These are phyloP conservation scores for Drosophila mimica DNA, from an alignment of 2,888 invertebrate species.

Conservation along the genomic window DNA sequence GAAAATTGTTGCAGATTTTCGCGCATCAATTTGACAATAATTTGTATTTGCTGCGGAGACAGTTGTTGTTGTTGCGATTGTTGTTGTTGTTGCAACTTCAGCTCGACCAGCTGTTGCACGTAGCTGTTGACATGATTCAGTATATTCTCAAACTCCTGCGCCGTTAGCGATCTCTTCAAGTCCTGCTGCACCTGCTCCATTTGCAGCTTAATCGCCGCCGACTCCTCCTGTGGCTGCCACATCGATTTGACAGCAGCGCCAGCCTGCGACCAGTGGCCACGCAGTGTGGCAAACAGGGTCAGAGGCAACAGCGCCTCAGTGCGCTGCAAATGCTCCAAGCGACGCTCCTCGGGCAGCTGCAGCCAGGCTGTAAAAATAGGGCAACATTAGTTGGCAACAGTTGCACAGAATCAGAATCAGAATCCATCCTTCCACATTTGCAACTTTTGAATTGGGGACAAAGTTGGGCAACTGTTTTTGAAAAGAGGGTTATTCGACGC, in stretches of 20 bases:
- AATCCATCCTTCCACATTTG: slow-evolving; percentile 82
- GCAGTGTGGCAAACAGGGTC: slow-evolving; percentile 71
- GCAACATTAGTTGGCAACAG: slow-evolving; percentile 51
- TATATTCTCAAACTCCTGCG: slow-evolving; percentile 83
- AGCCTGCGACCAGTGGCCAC: slow-evolving; percentile 53
- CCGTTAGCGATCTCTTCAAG: slow-evolving; percentile 77
- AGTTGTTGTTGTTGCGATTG: slow-evolving; percentile 44
- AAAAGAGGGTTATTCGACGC: slow-evolving; percentile 36
- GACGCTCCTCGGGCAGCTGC: slow-evolving; percentile 83
- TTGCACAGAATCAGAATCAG: slow-evolving; percentile 19
- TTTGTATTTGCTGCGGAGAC: slow-evolving; percentile 72
- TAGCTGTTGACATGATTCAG: slow-evolving; percentile 83
- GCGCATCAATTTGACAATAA: slow-evolving; percentile 79
- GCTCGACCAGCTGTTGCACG: slow-evolving; percentile 82
- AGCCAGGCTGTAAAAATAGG: slow-evolving; percentile 76
- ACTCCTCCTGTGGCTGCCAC: slow-evolving; percentile 44
- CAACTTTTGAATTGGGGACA: slow-evolving; percentile 8
- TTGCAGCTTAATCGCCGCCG: slow-evolving; percentile 47
- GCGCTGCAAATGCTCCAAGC: slow-evolving; percentile 75
- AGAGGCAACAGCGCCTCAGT: slow-evolving; percentile 75
- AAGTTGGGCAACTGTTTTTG: slow-evolving; percentile 8
- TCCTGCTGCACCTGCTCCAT: slow-evolving; percentile 66
- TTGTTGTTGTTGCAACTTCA: slow-evolving; percentile 78
- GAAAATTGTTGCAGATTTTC: slow-evolving; percentile 75
- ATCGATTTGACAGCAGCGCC: slow-evolving; percentile 60